Evolutionary conservation across 2,797 vertebrate species (phyloP).

Genomic region (Macropus fuliginosus): DNA sequence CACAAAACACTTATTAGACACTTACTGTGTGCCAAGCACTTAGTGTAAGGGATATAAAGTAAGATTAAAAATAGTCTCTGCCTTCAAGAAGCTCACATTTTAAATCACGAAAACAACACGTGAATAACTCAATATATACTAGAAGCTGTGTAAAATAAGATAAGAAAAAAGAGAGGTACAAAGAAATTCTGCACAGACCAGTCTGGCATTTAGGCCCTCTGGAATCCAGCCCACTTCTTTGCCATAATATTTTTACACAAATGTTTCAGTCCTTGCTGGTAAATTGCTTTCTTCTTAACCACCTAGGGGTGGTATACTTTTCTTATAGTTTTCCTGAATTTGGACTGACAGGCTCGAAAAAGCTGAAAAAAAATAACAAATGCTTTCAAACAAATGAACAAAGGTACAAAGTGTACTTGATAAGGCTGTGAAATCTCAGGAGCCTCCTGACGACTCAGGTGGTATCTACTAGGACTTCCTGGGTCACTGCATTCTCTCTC

Average conservation of each 20-base stretch:
- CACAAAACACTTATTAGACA: not conserved
- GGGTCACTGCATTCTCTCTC: not conserved
- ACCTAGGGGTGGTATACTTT: not conserved
- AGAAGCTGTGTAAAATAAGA: not conserved
- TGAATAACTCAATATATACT: not conserved
- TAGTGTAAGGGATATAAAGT: not conserved
- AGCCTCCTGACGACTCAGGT: not conserved
- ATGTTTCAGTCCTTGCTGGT: not conserved
- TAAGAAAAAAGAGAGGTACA: not conserved
- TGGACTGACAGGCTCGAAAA: not conserved
- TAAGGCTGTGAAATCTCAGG: not conserved
- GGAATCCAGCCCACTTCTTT: not conserved
- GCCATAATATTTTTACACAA: not conserved
- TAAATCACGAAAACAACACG: not conserved
- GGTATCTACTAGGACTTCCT: not conserved
- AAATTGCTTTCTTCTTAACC: not conserved
- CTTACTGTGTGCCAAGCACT: not conserved
- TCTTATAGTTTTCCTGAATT: not conserved
- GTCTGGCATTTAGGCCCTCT: not conserved
- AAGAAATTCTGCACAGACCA: not conserved
- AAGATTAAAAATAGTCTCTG: not conserved
- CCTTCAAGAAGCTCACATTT: not conserved
- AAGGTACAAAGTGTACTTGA: not conserved
- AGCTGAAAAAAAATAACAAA: not conserved
- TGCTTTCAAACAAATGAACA: not conserved